Evolutionary conservation across 2,113 vertebrate genomes (phyloP), one percentile per base, ranked within the genome.

Genomic region (Vulpes lagopus): DNA sequence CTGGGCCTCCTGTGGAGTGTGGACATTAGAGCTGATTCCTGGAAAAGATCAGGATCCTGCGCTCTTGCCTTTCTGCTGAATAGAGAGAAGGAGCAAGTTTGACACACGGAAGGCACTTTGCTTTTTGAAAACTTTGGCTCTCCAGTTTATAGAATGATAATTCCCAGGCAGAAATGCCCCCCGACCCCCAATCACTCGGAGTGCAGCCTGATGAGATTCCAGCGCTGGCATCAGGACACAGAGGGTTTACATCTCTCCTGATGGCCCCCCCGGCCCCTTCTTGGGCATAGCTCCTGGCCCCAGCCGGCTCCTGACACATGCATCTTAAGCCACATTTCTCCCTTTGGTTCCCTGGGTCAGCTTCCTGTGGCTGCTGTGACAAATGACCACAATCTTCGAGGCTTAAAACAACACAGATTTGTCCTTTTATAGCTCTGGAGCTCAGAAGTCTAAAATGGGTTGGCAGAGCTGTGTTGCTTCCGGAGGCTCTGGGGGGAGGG

Each of bases 11-110:
- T 49, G 12, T 9, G 12, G 69, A 38, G 38, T 89, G 78, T 35
- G 23, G 38, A 3, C 0, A 0, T 43, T 59, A 73, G 49, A 23
- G 25, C 62, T 0, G 2, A 80, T 59, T 89, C n/a, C 16, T 64
- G 12, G 17, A 15, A n/a, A 22, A 59, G 6, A 35, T 14, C 12
- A 10, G 6, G 49, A 74, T 16, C 8, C 15, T 25, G 49, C 2
- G 2, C 43, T 51, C 49, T 59, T 59, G 62, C 62, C 32, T 53
- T 55, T 84, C 30, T 59, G 17, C 65, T 59, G 38, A 23, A 30
- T 9, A 30, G 38, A 55, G 16, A 89, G 73, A 78, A 55, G 38
- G 43, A 30, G 65, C 62, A 22, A 64, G n/a, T 57, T 49, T 49
- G 53, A 87, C 51, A 82, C 84, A 32, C 2, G 10, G n/a, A 88